A percentile compares a stretch with the other conserved stretches of the same genome.
Evolutionary conservation across 2,888 invertebrate genomes (phyloP).

Genomic region (Ophion costatus): DNA sequence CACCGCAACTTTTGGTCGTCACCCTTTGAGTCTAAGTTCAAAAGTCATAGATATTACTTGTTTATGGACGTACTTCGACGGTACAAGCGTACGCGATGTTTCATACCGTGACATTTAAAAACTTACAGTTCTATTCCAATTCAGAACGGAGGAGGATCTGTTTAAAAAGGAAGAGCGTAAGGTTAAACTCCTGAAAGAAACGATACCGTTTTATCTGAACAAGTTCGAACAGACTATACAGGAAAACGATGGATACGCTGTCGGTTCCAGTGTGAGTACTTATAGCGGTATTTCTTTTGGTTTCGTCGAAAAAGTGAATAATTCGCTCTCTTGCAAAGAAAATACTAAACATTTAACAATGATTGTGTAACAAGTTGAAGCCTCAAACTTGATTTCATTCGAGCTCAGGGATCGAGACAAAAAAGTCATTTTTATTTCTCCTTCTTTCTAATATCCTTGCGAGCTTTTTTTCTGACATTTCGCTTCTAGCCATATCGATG

Average conservation of each 20-base stretch:
- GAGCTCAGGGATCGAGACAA: too few relatives aligned
- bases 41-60: not conserved
- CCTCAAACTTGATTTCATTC: too few relatives aligned
- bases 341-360: too few relatives aligned
- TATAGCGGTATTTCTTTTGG: not conserved
- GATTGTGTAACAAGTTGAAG: too few relatives aligned
- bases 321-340: too few relatives aligned
- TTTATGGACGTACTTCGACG: not conserved
- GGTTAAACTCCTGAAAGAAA: constrained; percentile 85
- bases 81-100: not conserved
- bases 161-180: constrained; percentile 85
- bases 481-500: too few relatives aligned
- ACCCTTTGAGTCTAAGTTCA: not conserved
- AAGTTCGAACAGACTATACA: constrained; percentile 85
- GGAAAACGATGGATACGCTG: constrained; percentile 85
- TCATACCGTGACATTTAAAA: constrained; percentile 18
- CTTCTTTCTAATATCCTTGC: not conserved
- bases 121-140: constrained; percentile 83
- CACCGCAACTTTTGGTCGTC: too few relatives aligned
- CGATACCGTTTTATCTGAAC: constrained; percentile 85
- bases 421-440: too few relatives aligned
- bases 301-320: not conserved
- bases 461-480: too few relatives aligned
- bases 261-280: constrained; percentile 84
- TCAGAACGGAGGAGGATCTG: constrained; percentile 85